Percentiles rank a stretch among this genome's conserved stretches.
Evolutionary conservation across 2,113 vertebrate species (phyloP).

Genomic region (Isurus oxyrinchus): DNA sequence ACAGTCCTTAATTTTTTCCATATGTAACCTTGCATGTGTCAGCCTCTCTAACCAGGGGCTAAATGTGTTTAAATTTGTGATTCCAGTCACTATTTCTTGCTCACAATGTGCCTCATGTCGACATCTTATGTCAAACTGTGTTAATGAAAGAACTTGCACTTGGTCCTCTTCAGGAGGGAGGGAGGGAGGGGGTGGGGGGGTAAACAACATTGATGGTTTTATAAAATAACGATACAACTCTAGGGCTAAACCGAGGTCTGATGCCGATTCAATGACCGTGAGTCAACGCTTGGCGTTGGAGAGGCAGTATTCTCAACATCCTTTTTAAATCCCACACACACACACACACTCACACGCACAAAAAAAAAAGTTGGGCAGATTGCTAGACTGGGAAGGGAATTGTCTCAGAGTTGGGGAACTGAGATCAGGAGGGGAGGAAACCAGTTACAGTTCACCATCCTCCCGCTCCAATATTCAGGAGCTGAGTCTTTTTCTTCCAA

Average conservation of each 20-base stretch:
- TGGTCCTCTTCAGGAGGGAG: background rate
- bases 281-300: background rate
- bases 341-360: background rate
- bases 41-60: background rate
- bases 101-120: background rate
- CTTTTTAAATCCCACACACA: background rate
- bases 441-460: background rate
- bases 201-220: background rate
- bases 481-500: background rate
- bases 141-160: background rate
- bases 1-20: background rate
- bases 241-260: background rate
- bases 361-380: background rate
- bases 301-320: background rate
- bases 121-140: background rate
- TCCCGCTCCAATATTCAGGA: background rate
- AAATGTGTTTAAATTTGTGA: background rate
- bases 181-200: background rate
- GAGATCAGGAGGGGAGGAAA: background rate
- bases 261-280: background rate
- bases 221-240: background rate
- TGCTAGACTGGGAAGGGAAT: background rate
- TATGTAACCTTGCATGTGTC: background rate
- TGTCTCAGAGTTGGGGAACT: background rate
- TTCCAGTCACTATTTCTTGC: background rate